A percentile compares a stretch with the other conserved stretches of the same genome.
These are phyloP conservation scores for Celastrina argiolus DNA, from an alignment of 2,888 invertebrate genomes.

Conservation along the genomic window DNA sequence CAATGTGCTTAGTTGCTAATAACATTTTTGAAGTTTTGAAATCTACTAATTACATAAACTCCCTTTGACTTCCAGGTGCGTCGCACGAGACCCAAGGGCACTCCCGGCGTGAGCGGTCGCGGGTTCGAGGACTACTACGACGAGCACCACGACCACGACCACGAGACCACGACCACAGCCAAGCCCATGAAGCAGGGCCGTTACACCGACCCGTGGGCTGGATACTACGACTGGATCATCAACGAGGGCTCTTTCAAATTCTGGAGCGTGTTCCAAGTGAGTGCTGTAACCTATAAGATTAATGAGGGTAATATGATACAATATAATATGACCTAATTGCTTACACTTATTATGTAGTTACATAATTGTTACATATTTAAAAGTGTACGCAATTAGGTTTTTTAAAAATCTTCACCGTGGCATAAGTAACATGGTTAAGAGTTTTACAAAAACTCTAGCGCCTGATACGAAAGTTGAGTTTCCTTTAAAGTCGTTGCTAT, in stretches of 20 bases:
- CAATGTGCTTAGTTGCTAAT: too few species aligned
- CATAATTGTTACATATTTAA: too few species aligned
- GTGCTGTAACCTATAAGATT: constrained; percentile 24
- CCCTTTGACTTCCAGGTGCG: constrained; percentile 41
- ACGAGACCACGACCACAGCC: constrained; percentile 57
- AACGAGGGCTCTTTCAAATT: constrained; percentile 93
- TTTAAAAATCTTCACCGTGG: too few species aligned
- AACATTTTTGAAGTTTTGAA: too few species aligned
- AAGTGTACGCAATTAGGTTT: too few species aligned
- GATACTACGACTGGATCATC: constrained; percentile 91
- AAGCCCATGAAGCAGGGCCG: constrained; percentile 77
- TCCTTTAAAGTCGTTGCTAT: not conserved
- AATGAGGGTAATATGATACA: too few species aligned
- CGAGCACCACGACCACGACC: constrained; percentile 58
- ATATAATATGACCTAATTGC: too few species aligned
- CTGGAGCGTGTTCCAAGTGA: constrained; percentile 91
- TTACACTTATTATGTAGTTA: too few species aligned
- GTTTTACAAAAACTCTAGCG: not conserved
- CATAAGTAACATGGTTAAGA: too few species aligned
- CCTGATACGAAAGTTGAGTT: not conserved
- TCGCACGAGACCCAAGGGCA: constrained; percentile 36
- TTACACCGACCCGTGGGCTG: constrained; percentile 85
- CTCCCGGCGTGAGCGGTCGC: constrained; percentile 47
- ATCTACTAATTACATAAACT: too few species aligned
- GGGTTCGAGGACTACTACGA: constrained; percentile 71